Conservation (phyloP, 2,888 invertebrate genomes). For the Drosophila recens region DNA sequence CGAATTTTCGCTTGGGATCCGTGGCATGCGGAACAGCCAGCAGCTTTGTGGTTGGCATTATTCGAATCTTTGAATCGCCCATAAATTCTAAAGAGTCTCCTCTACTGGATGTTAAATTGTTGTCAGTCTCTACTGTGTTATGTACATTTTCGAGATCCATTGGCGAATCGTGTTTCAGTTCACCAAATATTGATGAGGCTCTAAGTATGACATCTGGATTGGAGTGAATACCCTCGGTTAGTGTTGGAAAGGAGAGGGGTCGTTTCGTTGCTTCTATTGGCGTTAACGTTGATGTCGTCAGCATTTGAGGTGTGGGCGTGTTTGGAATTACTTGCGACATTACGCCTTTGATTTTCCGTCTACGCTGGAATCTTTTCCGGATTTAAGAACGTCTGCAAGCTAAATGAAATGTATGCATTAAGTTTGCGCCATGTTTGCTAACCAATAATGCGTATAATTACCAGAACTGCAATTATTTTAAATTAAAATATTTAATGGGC, state of each 20-base stretch:
- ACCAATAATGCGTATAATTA: constrained; percentile 42
- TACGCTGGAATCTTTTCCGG: constrained; percentile 21
- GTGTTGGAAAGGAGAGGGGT: constrained; percentile 53
- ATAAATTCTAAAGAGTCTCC: constrained; percentile 47
- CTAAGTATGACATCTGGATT: constrained; percentile 54
- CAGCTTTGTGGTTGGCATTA: constrained; percentile 80
- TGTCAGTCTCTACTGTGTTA: constrained; percentile 63
- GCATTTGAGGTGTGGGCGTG: constrained; percentile 80
- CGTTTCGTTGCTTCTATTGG: constrained; percentile 68
- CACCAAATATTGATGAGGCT: constrained; percentile 64
- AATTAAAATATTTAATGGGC: constrained; percentile 63
- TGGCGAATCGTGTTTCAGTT: constrained; percentile 66
- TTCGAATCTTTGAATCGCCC: constrained; percentile 70
- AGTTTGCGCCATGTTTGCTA: neutral
- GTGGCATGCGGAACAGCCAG: constrained; percentile 70
- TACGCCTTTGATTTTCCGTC: constrained; percentile 39
- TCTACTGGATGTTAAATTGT: constrained; percentile 43
- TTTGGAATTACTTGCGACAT: constrained; percentile 77
- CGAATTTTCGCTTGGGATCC: constrained; percentile 80
- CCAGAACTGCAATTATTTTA: constrained; percentile 54
- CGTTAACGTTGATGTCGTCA: constrained; percentile 76
- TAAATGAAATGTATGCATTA: constrained; percentile 4
- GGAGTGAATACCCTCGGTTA: constrained; percentile 50
- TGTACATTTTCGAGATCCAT: constrained; percentile 74
- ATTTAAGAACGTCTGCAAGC: constrained; percentile 39